A percentile compares a stretch with the other conserved stretches of the same genome.
phyloP scores from a whole-genome alignment of 2,888 invertebrate genomes.

The Abrostola triplasia region DNA sequence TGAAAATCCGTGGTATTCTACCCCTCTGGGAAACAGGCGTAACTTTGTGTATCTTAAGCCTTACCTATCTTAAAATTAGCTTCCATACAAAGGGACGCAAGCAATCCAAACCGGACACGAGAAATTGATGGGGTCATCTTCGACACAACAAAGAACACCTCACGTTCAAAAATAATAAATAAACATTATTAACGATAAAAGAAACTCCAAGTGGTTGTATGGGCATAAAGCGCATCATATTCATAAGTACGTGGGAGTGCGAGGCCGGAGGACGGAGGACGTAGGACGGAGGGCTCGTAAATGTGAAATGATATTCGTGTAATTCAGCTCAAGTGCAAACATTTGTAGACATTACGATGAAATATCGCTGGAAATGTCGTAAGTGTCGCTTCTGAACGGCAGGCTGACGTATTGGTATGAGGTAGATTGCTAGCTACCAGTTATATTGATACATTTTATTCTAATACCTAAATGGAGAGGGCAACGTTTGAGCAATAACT shows the following conservation, averaged over 20 bases:
- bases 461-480: too few species aligned
- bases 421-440: too few species aligned
- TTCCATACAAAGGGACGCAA: too few species aligned
- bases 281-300: conserved; percentile 21
- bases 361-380: conserved; percentile 32
- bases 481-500: too few species aligned
- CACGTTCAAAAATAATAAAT: background rate
- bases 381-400: conserved; percentile 7
- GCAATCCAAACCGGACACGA: too few species aligned
- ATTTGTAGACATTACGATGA: conserved; percentile 52
- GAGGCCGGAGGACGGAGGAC: conserved; percentile 7
- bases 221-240: conserved; percentile 23
- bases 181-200: conserved; percentile 1
- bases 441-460: too few species aligned
- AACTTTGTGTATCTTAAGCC: too few species aligned
- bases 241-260: conserved; percentile 12
- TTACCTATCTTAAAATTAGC: too few species aligned
- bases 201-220: conserved; percentile 8
- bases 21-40: too few species aligned
- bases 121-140: too few species aligned
- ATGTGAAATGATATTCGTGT: conserved; percentile 53
- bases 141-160: too few species aligned
- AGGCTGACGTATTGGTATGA: background rate
- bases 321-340: conserved; percentile 55
- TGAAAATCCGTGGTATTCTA: too few species aligned